Evolutionary conservation across 2,888 invertebrate species (phyloP).

Genomic region (Phoenoteleia sp.): DNA sequence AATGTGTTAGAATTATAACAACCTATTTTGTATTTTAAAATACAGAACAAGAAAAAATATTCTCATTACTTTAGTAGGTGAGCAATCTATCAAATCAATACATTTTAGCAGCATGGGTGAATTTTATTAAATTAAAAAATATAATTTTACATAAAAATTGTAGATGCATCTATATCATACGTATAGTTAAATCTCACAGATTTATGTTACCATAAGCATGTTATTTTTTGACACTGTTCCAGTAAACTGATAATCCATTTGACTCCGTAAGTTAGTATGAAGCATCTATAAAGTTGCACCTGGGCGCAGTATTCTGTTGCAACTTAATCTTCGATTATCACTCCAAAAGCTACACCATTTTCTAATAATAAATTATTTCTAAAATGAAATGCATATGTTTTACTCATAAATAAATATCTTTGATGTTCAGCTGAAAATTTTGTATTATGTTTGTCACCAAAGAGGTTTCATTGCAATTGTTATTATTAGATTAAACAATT

Average conservation of each 20-base stretch:
- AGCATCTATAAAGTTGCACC: slow-evolving; percentile 90
- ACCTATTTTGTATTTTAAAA: no score
- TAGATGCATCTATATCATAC: no score
- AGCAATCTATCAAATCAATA: no score
- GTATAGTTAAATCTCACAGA: slow-evolving; percentile 91
- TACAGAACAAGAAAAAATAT: no score
- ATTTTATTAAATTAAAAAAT: no score
- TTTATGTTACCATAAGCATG: slow-evolving; percentile 90
- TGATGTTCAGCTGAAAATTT: slow-evolving; percentile 97
- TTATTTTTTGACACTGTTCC: slow-evolving; percentile 92
- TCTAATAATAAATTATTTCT: slow-evolving; percentile 67
- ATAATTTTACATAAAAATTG: no score
- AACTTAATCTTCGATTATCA: slow-evolving; percentile 95
- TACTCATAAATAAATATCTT: slow-evolving; percentile 98
- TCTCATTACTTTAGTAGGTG: no score
- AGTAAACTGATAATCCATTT: slow-evolving; percentile 95
- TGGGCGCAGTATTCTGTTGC: slow-evolving; percentile 95
- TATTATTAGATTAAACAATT: no score
- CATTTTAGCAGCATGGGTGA: no score
- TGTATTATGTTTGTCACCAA: slow-evolving; percentile 98
- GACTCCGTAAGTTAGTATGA: slow-evolving; percentile 97
- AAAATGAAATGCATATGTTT: no score
- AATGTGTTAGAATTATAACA: no score
- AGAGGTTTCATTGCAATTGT: slow-evolving; percentile 97
- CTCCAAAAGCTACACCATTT: slow-evolving; percentile 93